Percentiles rank a stretch among this genome's conserved stretches.
These are phyloP conservation scores for Anser brachyrhynchus DNA, from an alignment of 2,113 vertebrate species.

Conservation along the genomic window DNA sequence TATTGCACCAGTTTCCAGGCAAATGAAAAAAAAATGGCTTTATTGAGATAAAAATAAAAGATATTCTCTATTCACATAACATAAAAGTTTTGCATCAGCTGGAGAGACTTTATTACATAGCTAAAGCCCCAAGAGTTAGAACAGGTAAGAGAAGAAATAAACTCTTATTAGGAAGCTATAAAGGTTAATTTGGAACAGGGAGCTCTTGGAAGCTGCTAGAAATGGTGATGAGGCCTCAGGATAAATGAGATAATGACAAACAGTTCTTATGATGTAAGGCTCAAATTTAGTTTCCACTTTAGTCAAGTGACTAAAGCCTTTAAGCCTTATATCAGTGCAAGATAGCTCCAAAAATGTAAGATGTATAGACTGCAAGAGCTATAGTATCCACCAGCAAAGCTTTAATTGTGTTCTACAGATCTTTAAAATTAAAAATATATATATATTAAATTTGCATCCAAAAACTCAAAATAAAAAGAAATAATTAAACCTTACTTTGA, in stretches of 20 bases:
- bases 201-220: neutral
- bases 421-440: neutral
- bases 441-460: neutral
- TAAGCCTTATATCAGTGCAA: neutral
- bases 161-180: neutral
- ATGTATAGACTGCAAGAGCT: neutral
- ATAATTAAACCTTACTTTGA: neutral
- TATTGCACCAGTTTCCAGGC: neutral
- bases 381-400: neutral
- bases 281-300: neutral
- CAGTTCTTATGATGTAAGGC: neutral
- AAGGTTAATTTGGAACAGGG: slow-evolving; percentile 11
- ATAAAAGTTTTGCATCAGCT: neutral
- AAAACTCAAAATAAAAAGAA: neutral
- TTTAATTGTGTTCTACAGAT: neutral
- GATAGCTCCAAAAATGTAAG: neutral
- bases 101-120: neutral
- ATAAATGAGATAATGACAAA: neutral
- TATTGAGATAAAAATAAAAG: neutral
- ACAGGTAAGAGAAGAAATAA: neutral
- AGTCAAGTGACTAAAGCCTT: neutral
- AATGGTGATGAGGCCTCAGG: neutral
- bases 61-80: neutral
- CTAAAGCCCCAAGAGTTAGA: neutral
- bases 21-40: neutral